phyloP scores from a whole-genome alignment of 2,888 invertebrate genomes.

The Agapostemon virescens region DNA sequence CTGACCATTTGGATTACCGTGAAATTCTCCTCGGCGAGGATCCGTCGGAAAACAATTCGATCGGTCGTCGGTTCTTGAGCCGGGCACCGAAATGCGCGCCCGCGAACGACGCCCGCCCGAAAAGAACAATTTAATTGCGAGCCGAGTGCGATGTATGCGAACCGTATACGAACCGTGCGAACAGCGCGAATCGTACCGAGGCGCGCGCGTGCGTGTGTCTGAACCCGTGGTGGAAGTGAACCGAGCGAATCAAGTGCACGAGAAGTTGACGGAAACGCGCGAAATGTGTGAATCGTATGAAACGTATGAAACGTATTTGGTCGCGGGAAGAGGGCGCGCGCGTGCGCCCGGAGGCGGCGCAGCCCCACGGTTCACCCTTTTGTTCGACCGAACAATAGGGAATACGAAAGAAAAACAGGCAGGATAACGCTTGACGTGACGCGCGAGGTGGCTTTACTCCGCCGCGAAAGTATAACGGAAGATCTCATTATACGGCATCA shows the following conservation, averaged over 20 bases:
- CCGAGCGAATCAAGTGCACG: too few species aligned
- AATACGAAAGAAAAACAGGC: slow-evolving; percentile 19
- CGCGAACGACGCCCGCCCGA: background rate
- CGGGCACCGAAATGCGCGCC: slow-evolving; percentile 13
- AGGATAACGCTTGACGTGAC: slow-evolving; percentile 24
- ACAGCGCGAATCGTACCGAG: too few species aligned
- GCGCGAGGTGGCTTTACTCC: slow-evolving; percentile 17
- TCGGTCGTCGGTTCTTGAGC: slow-evolving; percentile 21
- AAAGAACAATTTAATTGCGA: background rate
- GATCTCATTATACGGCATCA: slow-evolving; percentile 31
- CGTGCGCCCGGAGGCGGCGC: background rate
- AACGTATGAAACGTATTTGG: background rate
- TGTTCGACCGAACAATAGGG: background rate
- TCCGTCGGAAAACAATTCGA: slow-evolving; percentile 42
- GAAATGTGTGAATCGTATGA: background rate
- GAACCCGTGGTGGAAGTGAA: too few species aligned
- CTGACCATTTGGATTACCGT: slow-evolving; percentile 59
- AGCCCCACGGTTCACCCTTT: background rate
- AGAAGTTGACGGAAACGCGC: background rate
- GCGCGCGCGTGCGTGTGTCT: too few species aligned
- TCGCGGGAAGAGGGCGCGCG: background rate
- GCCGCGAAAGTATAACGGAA: slow-evolving; percentile 42
- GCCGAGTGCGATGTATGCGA: background rate
- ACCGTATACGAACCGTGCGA: background rate
- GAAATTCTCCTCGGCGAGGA: slow-evolving; percentile 38